Conservation (phyloP, 2,888 invertebrate species). For the Galeruca laticollis region DNA sequence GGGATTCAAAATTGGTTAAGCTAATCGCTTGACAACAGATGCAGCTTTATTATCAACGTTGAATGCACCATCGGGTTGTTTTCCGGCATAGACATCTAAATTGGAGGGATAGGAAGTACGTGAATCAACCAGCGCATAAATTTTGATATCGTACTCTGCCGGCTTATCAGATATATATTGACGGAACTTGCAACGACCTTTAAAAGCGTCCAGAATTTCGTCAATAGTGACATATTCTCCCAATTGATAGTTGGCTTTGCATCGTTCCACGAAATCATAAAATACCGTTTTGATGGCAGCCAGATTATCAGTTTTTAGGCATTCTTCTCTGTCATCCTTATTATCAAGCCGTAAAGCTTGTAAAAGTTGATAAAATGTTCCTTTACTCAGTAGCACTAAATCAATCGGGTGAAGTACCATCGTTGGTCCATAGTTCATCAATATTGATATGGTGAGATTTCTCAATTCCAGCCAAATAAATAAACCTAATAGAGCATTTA, state of each 20-base stretch:
- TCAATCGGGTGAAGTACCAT: conserved; percentile 48
- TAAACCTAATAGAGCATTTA: too few species aligned
- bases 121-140: conserved; percentile 19
- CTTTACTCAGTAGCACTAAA: conserved; percentile 48
- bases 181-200: conserved; percentile 30
- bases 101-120: conserved; percentile 1
- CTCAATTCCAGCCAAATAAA: too few species aligned
- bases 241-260: conserved; percentile 10
- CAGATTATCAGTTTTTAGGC: too few species aligned
- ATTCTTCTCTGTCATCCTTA: conserved; percentile 4
- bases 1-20: not conserved
- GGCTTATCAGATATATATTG: too few species aligned
- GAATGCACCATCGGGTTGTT: conserved; percentile 1
- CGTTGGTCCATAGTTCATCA: conserved; percentile 48
- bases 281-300: too few species aligned
- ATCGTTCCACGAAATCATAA: not conserved
- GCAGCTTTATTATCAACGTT: not conserved
- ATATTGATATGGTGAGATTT: conserved; percentile 43
- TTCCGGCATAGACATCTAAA: conserved; percentile 19
- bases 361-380: conserved; percentile 46
- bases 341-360: conserved; percentile 10
- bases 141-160: conserved; percentile 27
- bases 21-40: not conserved
- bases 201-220: conserved; percentile 24
- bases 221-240: conserved; percentile 26